A percentile compares a stretch with the other conserved stretches of the same genome.
These are phyloP conservation scores for Solenopsis fugax DNA, from an alignment of 1,140 invertebrate species.

Conservation along the genomic window DNA sequence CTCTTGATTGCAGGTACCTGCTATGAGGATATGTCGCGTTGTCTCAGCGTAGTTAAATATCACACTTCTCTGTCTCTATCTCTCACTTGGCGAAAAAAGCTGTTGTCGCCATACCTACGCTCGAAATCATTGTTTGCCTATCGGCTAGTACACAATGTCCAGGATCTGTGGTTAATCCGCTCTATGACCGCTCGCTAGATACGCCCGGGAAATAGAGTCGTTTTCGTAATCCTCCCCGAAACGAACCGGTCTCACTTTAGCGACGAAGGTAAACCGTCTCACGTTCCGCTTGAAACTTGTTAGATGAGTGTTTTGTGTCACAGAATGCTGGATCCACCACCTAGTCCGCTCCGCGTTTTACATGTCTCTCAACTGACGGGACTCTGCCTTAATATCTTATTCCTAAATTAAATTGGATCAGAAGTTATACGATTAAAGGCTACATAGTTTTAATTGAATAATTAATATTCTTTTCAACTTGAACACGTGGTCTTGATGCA, in stretches of 20 bases:
- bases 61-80: conserved; percentile 65
- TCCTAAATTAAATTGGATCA: background rate
- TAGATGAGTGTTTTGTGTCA: conserved; percentile 77
- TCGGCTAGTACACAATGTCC: conserved; percentile 77
- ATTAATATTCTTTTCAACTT: background rate
- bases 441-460: background rate
- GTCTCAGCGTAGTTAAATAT: conserved; percentile 78
- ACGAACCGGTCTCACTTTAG: conserved; percentile 77
- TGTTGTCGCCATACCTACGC: conserved; percentile 73
- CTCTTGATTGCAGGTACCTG: conserved; percentile 84
- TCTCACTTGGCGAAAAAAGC: conserved; percentile 64
- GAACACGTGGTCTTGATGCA: background rate
- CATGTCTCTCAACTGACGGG: background rate
- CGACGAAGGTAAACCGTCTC: conserved; percentile 80
- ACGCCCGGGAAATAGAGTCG: conserved; percentile 71
- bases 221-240: conserved; percentile 71
- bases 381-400: background rate
- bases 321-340: conserved; percentile 68
- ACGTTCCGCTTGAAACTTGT: conserved; percentile 71
- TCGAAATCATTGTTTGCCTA: conserved; percentile 77
- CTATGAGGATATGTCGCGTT: conserved; percentile 81
- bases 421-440: background rate
- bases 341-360: conserved; percentile 18
- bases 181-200: conserved; percentile 73
- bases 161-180: conserved; percentile 78